Evolutionary conservation across 2,113 vertebrate genomes (phyloP).

Genomic region (Lichenostomus cassidix): DNA sequence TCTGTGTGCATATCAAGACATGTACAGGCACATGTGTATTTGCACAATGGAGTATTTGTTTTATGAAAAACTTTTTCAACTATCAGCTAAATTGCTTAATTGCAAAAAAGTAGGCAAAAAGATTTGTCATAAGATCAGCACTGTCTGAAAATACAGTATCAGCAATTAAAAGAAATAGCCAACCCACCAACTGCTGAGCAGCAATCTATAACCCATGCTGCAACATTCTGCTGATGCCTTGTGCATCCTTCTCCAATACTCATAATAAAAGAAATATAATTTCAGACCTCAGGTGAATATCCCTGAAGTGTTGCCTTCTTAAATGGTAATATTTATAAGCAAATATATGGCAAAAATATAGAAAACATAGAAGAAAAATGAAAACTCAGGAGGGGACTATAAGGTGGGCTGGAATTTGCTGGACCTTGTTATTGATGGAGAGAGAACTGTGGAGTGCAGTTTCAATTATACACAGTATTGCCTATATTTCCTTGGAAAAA

Average conservation of each 20-base stretch:
- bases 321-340: neutral
- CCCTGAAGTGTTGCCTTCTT: neutral
- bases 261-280: neutral
- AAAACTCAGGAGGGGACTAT: neutral
- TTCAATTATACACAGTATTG: neutral
- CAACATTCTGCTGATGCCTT: constrained; percentile 41
- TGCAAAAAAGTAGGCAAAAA: constrained; percentile 27
- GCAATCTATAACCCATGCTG: constrained; percentile 46
- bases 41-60: neutral
- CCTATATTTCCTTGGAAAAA: neutral
- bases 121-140: constrained; percentile 41
- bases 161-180: constrained; percentile 57
- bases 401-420: neutral
- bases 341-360: neutral
- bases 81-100: constrained; percentile 30
- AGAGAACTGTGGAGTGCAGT: neutral
- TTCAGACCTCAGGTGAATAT: neutral
- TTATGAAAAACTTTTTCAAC: neutral
- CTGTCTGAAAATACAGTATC: constrained; percentile 45
- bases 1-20: neutral
- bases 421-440: neutral
- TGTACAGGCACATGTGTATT: neutral
- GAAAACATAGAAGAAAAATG: neutral
- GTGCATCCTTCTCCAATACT: neutral
- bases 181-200: constrained; percentile 19